phyloP scores from a whole-genome alignment of 2,113 vertebrate genomes.

The Phrynosoma platyrhinos region DNA sequence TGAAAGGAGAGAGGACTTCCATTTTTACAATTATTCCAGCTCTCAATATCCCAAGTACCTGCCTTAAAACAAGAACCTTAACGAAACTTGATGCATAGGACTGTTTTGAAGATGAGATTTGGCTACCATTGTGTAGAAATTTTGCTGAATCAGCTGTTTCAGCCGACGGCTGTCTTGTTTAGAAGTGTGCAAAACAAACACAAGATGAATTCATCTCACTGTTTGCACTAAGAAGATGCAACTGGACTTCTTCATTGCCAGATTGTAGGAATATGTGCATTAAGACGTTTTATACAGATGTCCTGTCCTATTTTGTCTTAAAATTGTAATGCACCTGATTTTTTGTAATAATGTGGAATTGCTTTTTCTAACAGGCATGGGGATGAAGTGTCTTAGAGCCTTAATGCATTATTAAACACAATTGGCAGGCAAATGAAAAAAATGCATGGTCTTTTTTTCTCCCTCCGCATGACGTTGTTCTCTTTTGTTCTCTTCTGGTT shows the following conservation, averaged over 20 bases:
- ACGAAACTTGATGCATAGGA: neutral
- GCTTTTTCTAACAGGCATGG: neutral
- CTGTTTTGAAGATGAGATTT: conserved; percentile 2
- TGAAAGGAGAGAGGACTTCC: neutral
- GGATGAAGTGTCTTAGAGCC: neutral
- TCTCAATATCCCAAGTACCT: conserved; percentile 63
- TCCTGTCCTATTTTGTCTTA: neutral
- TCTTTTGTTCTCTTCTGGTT: too few relatives aligned
- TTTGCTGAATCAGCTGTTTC: neutral
- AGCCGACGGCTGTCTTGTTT: neutral
- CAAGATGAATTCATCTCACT: neutral
- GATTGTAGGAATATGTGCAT: conserved; percentile 38
- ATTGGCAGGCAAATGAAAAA: too few relatives aligned
- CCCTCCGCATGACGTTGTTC: too few relatives aligned
- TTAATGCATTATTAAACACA: too few relatives aligned
- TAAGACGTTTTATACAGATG: conserved; percentile 3
- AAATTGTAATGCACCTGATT: neutral
- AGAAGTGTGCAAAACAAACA: neutral
- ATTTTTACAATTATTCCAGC: conserved; percentile 21
- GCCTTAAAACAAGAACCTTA: conserved; percentile 22
- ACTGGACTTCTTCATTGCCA: neutral
- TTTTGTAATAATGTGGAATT: neutral
- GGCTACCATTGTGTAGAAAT: neutral
- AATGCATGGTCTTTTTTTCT: too few relatives aligned
- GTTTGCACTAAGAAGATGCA: neutral